Conservation (phyloP, 1,140 invertebrate species). For the Ostrea edulis region DNA sequence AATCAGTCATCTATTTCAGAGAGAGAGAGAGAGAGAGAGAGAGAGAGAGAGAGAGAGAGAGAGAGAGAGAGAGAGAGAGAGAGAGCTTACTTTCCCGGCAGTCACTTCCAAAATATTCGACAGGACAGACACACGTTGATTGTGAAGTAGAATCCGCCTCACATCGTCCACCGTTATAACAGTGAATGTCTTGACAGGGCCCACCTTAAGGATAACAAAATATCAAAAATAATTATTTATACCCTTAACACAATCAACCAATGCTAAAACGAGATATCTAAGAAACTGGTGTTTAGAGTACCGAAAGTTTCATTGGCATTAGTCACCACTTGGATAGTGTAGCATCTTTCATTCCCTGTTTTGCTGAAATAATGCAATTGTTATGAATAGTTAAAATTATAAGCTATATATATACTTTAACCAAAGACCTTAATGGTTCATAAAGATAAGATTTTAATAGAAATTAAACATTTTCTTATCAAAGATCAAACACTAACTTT, state of each 20-base stretch:
- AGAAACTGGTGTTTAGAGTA: neutral
- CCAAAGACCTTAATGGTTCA: too few species aligned
- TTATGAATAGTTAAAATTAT: neutral
- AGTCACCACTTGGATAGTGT: neutral
- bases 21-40: too few species aligned
- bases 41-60: neutral
- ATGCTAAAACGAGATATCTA: neutral
- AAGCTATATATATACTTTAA: neutral
- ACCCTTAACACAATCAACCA: neutral
- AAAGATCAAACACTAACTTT: too few species aligned
- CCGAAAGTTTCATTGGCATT: neutral
- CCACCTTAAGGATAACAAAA: neutral
- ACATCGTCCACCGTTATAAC: neutral
- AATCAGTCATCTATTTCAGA: too few species aligned
- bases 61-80: too few species aligned
- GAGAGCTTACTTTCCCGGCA: neutral
- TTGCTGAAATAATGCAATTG: neutral
- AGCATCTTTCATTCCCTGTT: neutral
- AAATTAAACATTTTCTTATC: too few species aligned
- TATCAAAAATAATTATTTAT: too few species aligned
- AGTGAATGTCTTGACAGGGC: neutral
- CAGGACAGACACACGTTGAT: constrained; percentile 5
- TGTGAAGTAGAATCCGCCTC: neutral
- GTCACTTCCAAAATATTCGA: neutral
- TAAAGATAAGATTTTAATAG: too few species aligned